These are phyloP conservation scores for Drosophila aldrichi DNA, from an alignment of 2,888 invertebrate genomes.

Conservation along the genomic window DNA sequence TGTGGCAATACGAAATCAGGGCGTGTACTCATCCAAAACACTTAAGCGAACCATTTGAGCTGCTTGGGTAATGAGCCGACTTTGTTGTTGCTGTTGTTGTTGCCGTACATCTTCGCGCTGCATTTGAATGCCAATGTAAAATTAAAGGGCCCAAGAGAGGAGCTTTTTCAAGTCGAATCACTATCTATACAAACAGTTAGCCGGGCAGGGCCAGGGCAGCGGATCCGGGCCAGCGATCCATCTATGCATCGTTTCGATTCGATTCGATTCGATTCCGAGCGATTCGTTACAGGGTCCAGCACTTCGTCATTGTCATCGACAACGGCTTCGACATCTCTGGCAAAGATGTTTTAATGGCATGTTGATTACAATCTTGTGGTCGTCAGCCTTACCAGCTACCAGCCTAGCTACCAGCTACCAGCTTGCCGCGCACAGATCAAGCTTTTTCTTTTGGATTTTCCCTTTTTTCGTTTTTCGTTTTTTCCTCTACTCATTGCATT, in stretches of 20 bases:
- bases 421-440: slow-evolving; percentile 3
- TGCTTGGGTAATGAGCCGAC: slow-evolving; percentile 69
- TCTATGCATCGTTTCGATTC: slow-evolving; percentile 58
- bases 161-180: slow-evolving; percentile 36
- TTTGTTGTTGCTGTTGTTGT: slow-evolving; percentile 35
- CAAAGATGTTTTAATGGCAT: slow-evolving; percentile 82
- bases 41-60: slow-evolving; percentile 67
- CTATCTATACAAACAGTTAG: not conserved
- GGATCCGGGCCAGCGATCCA: slow-evolving; percentile 5
- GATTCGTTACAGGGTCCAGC: slow-evolving; percentile 74
- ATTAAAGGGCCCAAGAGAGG: slow-evolving; percentile 54
- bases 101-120: slow-evolving; percentile 68
- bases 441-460: slow-evolving; percentile 60
- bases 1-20: slow-evolving; percentile 65
- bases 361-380: slow-evolving; percentile 82
- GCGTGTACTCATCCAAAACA: slow-evolving; percentile 82
- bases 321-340: slow-evolving; percentile 74
- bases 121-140: slow-evolving; percentile 77
- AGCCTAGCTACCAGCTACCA: slow-evolving; percentile 7
- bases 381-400: slow-evolving; percentile 27
- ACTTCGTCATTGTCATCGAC: slow-evolving; percentile 79
- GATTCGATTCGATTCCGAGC: slow-evolving; percentile 46
- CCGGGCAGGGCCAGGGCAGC: not conserved
- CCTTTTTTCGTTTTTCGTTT: slow-evolving; percentile 23
- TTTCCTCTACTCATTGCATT: slow-evolving; percentile 48